Percentiles rank a stretch among this genome's conserved stretches.
Evolutionary conservation across 2,797 vertebrate species (phyloP).

Genomic region (Anisognathus igniventris): DNA sequence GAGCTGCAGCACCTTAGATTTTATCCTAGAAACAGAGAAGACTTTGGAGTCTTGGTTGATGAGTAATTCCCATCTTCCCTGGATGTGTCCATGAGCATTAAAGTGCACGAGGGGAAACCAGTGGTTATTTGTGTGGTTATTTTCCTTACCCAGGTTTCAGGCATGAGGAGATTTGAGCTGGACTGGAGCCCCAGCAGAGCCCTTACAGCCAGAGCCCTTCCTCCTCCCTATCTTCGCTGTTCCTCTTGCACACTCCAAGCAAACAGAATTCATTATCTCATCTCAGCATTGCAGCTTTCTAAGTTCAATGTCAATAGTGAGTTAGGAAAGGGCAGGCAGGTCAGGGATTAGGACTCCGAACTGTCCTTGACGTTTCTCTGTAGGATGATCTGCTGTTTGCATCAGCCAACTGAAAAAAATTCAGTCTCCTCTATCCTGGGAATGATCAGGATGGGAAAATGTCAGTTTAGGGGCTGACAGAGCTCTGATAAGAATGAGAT

Average conservation of each 20-base stretch:
- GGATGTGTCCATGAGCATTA: rapidly evolving
- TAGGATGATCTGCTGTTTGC: slow-evolving; percentile 73
- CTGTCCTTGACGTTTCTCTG: slow-evolving; percentile 76
- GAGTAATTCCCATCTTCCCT: rapidly evolving
- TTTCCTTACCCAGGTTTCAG: neutral
- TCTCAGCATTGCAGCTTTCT: slow-evolving; percentile 62
- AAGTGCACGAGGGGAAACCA: rapidly evolving
- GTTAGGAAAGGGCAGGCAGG: slow-evolving; percentile 73
- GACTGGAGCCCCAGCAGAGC: neutral
- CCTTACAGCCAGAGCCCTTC: neutral
- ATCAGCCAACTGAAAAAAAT: slow-evolving; percentile 65
- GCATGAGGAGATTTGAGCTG: neutral
- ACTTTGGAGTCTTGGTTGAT: neutral
- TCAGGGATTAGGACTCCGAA: slow-evolving; percentile 77
- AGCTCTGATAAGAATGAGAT: slow-evolving; percentile 75
- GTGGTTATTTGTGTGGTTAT: neutral
- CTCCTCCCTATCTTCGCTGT: neutral
- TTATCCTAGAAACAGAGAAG: neutral
- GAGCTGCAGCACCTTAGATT: neutral
- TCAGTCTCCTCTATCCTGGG: slow-evolving; percentile 71
- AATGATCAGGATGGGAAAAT: slow-evolving; percentile 81
- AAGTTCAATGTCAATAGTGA: slow-evolving; percentile 81
- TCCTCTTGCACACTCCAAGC: slow-evolving; percentile 30
- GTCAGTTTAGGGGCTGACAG: slow-evolving; percentile 79
- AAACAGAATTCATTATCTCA: slow-evolving; percentile 73